A percentile compares a stretch with the other conserved stretches of the same genome.
These are phyloP conservation scores for Murina feae DNA, from an alignment of 2,113 vertebrate species.

Conservation along the genomic window DNA sequence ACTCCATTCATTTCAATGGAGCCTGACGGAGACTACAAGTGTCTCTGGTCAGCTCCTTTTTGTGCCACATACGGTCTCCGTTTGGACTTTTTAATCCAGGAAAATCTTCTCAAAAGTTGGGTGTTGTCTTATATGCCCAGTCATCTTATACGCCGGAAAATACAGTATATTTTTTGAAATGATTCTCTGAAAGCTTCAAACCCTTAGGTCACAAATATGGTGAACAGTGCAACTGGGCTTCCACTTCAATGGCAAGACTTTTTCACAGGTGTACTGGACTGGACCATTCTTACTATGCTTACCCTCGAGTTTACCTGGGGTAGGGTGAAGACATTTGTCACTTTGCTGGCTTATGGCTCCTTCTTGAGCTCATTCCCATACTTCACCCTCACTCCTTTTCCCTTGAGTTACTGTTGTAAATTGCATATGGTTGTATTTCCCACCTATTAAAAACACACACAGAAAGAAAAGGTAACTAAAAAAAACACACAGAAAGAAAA, in stretches of 20 bases:
- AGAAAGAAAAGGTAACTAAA: not conserved
- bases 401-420: not conserved
- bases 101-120: no score
- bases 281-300: rapidly evolving
- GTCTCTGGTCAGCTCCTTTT: no score
- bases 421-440: not conserved
- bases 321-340: rapidly evolving
- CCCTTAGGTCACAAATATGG: not conserved
- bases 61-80: no score
- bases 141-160: no score
- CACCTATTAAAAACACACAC: not conserved
- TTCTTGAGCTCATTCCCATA: not conserved
- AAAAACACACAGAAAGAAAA: not conserved
- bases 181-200: not conserved
- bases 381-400: not conserved
- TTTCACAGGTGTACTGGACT: not conserved
- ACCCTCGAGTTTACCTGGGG: not conserved
- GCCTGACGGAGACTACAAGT: no score
- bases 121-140: no score
- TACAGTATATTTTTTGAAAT: not conserved
- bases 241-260: not conserved
- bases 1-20: no score
- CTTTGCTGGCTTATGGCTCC: not conserved
- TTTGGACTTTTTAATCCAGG: no score
- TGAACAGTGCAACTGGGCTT: not conserved